Evolutionary conservation across 2,113 vertebrate species (phyloP).

Genomic region (Chrysemys picta): DNA sequence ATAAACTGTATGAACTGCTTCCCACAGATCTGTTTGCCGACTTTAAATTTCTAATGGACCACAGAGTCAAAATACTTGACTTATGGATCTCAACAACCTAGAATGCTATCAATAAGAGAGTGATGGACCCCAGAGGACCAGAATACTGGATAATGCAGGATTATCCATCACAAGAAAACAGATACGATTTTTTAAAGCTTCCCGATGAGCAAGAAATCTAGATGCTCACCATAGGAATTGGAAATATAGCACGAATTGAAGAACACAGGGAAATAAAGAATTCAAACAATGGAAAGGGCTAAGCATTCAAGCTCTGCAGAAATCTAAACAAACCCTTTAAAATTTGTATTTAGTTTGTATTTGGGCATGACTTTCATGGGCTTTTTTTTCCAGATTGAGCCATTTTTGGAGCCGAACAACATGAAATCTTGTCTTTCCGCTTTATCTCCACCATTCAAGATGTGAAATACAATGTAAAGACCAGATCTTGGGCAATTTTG

Average conservation of each 20-base stretch:
- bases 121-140: background rate
- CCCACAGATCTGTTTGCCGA: background rate
- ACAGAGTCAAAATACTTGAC: background rate
- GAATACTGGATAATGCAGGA: background rate
- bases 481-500: background rate
- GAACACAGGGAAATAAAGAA: background rate
- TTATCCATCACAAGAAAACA: background rate
- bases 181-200: background rate
- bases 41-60: background rate
- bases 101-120: background rate
- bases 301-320: background rate
- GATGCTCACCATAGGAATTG: accelerated
- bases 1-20: background rate
- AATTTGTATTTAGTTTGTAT: background rate
- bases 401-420: background rate
- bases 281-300: background rate
- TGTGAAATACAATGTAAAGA: background rate
- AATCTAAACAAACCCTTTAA: background rate
- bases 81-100: background rate
- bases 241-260: background rate
- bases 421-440: background rate
- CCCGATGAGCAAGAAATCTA: background rate
- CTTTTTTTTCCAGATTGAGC: background rate
- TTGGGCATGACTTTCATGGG: background rate
- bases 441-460: background rate